These are phyloP conservation scores for Notiomystis cincta DNA, from an alignment of 2,113 vertebrate genomes.

Conservation along the genomic window DNA sequence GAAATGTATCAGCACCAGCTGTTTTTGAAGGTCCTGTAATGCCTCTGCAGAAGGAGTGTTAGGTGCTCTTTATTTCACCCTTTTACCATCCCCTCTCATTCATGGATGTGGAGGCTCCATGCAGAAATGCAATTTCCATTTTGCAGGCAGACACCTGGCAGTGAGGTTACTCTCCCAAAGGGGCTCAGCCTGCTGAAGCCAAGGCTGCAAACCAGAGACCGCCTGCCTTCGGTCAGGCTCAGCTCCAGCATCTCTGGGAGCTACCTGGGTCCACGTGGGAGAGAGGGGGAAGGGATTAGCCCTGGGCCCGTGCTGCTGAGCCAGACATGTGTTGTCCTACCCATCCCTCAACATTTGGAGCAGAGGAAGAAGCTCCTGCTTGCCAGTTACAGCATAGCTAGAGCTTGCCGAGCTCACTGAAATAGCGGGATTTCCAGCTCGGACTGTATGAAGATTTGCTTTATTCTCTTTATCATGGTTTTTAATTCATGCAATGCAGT, in stretches of 20 bases:
- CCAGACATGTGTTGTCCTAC: not conserved
- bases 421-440: not conserved
- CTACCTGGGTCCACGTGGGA: not conserved
- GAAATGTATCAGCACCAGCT: not conserved
- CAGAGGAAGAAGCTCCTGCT: not conserved
- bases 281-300: not conserved
- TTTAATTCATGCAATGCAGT: not conserved
- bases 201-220: fast-evolving
- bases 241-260: not conserved
- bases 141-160: not conserved
- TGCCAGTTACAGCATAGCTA: not conserved
- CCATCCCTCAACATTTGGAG: fast-evolving
- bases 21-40: not conserved
- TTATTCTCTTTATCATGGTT: not conserved
- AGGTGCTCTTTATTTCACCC: not conserved
- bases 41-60: not conserved
- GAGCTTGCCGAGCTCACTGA: not conserved
- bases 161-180: not conserved
- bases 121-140: not conserved
- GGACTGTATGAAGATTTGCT: not conserved
- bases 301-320: not conserved
- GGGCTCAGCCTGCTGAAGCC: fast-evolving
- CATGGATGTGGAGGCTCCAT: not conserved
- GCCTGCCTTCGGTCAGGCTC: not conserved
- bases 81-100: not conserved